These are phyloP conservation scores for Buphagus erythrorhynchus DNA, from an alignment of 2,797 vertebrate genomes.

Conservation along the genomic window DNA sequence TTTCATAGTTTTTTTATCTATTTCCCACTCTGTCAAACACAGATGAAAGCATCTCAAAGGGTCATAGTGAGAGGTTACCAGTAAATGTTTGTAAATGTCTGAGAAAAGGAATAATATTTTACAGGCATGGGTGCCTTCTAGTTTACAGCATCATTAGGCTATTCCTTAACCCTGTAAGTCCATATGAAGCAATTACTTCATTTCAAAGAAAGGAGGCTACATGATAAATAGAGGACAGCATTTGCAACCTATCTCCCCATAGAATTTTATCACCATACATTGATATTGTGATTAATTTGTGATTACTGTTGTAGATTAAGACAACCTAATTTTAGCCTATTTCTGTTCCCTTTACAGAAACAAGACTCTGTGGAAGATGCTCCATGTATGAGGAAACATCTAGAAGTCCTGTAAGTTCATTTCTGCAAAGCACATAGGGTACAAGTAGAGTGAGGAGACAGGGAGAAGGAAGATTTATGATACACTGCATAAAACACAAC, in stretches of 20 bases:
- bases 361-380: background rate
- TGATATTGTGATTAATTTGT: background rate
- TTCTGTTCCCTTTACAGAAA: background rate
- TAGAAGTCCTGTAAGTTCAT: accelerated
- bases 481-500: background rate
- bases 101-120: background rate
- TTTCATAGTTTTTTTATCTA: background rate
- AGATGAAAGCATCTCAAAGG: background rate
- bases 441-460: background rate
- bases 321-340: background rate
- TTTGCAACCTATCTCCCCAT: background rate
- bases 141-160: background rate
- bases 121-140: background rate
- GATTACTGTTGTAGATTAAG: background rate
- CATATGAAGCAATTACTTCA: background rate
- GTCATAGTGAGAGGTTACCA: accelerated
- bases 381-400: background rate
- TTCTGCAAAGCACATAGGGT: background rate
- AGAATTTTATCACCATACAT: background rate
- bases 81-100: background rate
- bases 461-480: background rate
- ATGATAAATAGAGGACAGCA: background rate
- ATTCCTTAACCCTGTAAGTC: background rate
- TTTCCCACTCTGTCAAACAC: background rate
- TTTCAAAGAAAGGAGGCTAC: background rate